phyloP scores from a whole-genome alignment of 2,797 vertebrate genomes.

The Centropyge bicolor region DNA sequence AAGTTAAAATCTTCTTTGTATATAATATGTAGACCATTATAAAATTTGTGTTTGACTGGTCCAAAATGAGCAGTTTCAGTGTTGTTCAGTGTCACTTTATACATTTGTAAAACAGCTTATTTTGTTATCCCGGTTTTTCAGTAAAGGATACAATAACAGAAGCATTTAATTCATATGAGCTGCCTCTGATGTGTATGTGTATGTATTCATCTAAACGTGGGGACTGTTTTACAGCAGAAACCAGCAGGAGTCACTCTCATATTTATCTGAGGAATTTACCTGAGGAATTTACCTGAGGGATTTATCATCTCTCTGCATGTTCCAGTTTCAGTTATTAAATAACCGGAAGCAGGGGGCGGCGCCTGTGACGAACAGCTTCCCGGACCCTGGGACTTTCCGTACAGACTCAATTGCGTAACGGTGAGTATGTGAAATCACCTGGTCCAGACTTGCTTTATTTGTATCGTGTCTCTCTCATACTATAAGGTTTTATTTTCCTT shows the following conservation, averaged over 20 bases:
- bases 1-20: not conserved
- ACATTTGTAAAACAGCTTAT: not conserved
- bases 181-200: not conserved
- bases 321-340: not conserved
- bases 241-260: too few species aligned
- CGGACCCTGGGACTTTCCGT: constrained; percentile 49
- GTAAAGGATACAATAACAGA: not conserved
- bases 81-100: not conserved
- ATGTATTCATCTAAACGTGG: not conserved
- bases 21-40: not conserved
- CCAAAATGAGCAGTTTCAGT: not conserved
- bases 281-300: not conserved
- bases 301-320: not conserved
- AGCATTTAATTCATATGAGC: not conserved
- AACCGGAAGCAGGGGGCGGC: constrained; percentile 15
- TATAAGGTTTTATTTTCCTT: not conserved
- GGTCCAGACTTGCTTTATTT: fast-evolving
- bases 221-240: too few species aligned
- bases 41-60: not conserved
- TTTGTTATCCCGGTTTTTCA: not conserved
- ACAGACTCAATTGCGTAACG: not conserved
- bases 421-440: constrained; percentile 26
- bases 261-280: too few species aligned
- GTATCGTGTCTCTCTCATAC: too few species aligned
- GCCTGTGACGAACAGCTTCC: not conserved